A percentile compares a stretch with the other conserved stretches of the same genome.
phyloP scores from a whole-genome alignment of 2,797 vertebrate genomes.

The Coranthus polyacanthus region DNA sequence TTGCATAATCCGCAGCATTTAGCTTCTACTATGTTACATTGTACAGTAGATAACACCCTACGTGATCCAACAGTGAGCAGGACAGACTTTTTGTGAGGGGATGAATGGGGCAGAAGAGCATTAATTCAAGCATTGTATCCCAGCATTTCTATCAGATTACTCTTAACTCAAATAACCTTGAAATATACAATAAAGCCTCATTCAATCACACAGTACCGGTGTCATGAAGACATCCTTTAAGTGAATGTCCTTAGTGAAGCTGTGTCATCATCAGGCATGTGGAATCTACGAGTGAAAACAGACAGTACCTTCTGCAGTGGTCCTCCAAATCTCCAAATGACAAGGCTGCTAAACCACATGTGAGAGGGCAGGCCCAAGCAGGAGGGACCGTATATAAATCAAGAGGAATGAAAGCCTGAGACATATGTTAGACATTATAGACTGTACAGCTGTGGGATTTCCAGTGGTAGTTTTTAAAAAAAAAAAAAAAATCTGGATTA shows the following conservation, averaged over 20 bases:
- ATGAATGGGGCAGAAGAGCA: too few relatives aligned
- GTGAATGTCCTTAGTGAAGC: not conserved
- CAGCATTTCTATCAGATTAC: not conserved
- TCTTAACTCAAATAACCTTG: not conserved
- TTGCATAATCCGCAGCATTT: too few relatives aligned
- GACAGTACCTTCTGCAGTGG: conserved; percentile 5
- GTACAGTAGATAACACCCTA: too few relatives aligned
- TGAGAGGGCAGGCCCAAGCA: not conserved
- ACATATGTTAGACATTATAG: conserved; percentile 15
- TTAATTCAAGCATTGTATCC: too few relatives aligned
- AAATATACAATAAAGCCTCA: not conserved
- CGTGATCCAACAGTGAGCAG: too few relatives aligned
- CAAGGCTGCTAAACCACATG: not conserved
- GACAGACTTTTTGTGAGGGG: too few relatives aligned
- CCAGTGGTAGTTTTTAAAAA: not conserved
- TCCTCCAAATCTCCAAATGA: conserved; percentile 1
- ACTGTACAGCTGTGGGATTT: conserved; percentile 3
- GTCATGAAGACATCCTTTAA: not conserved
- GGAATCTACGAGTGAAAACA: conserved; percentile 13
- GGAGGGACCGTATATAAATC: not conserved
- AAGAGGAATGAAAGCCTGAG: conserved; percentile 1
- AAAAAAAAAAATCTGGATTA: too few relatives aligned
- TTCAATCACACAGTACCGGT: not conserved
- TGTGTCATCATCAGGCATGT: not conserved
- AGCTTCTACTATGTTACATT: too few relatives aligned